Evolutionary conservation across 92 coral and sea anemone species (phyloP), one percentile per base, ranked within the genome.

Genomic region (Siderastrea siderea): DNA sequence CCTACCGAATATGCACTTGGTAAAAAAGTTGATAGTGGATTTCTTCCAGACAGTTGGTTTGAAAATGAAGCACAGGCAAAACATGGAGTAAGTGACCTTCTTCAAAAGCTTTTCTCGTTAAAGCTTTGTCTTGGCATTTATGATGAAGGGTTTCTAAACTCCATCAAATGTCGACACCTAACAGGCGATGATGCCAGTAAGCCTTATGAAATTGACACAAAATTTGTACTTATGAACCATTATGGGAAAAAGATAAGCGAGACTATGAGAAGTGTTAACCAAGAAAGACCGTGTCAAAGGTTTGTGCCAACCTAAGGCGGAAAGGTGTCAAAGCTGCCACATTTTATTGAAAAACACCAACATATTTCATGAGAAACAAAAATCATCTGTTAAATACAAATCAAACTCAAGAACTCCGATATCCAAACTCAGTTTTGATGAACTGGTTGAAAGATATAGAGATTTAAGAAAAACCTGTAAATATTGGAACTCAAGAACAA

Each of bases 51-150:
- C 12, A 12, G 11, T 47, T 66, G 38, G 38, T 26, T 26, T 26
- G 38, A 0, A 26, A 26, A 26, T 26, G 38, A 26, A 26, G 38
- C 38, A 3, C 26, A 2, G 26, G 84, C 84, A 47, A 19, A 2
- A 57, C 48, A 50, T 14, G 51, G 60, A 81, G 43, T 81, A 38
- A 68, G 38, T 17, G 50, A 81, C 2, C 8, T 43, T 68, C 62
- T 81, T 50, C 26, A 48, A 47, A 52, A 47, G 7, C 62, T 54
- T 9, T 51, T 68, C 15, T 48, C 54, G 9, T 54, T 81, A 43
- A 66, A 38, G 62, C 64, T 53, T 65, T 81, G 86, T 53, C 43
- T 81, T 19, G 77, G 53, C 9, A 53, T 81, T 81, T 69, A 81
- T 81, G 77, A 69, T 69, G 67, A 69, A 68, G 26, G 54, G n/a